Evolutionary conservation across 2,888 invertebrate species (phyloP), one percentile per base, ranked within the genome.

Genomic region (Diloba caeruleocephala): DNA sequence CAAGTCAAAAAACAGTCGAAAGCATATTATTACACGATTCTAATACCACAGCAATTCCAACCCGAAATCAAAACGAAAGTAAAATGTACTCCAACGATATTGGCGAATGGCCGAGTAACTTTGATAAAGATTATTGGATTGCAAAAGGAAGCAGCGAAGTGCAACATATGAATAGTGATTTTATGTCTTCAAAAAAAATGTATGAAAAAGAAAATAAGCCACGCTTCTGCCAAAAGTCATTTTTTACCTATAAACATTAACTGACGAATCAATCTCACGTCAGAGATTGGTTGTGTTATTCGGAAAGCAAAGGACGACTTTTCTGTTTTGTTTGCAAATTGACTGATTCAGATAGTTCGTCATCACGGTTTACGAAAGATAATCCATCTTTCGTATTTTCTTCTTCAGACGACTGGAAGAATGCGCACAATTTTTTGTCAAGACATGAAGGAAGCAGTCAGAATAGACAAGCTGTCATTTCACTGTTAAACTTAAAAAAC

Each of bases 141-240:
- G 36, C 10, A 36, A 36, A 17, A 17, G 19, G 36, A 36, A 36
- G 36, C 36, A 36, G 36, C 36, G 36, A 36, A 36, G 14, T 36
- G 36, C 36, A 36, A 36, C 13, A 36, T 36, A 36, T 36, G 36
- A 36, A 36, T 36, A 17, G 36, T 15, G 36, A 36, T 36, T 36
- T 36, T 36, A 14, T 15, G 36, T 36, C 36, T 36, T 36, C 36
- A 36, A 36, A 36, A 10, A 26, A 26, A 26, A 26, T 26, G 2
- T 26, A 26, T 10, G 7, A 26, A 26, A 26, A 26, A 8, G 26
- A 26, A 26, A 26, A 26, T 26, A 26, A 26, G 26, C 26, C 26
- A 26, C 26, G 26, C 9, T 26, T 26, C 26, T 26, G 26, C 26
- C 26, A 26, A n/a, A 26, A 26, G 26, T 26, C 26, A 26, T 26